Evolutionary conservation across 2,113 vertebrate genomes (phyloP).

Genomic region (Sterrhoptilus dennistouni): DNA sequence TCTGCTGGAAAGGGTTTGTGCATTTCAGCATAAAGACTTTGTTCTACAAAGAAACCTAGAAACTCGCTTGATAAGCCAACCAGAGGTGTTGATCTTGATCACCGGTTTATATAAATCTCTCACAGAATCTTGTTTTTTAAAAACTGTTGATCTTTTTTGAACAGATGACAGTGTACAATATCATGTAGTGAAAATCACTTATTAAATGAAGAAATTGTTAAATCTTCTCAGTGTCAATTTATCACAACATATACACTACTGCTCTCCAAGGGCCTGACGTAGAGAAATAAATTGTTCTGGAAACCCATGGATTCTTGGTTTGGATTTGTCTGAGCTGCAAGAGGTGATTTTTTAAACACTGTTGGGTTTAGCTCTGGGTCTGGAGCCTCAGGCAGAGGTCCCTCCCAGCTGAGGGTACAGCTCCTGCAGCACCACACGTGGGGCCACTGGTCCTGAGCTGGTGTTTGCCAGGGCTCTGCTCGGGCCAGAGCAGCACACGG

Average conservation of each 20-base stretch:
- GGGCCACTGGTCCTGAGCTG: neutral
- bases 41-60: constrained; percentile 58
- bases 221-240: constrained; percentile 71
- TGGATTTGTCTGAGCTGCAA: constrained; percentile 52
- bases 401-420: neutral
- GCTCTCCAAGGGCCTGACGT: constrained; percentile 34
- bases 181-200: constrained; percentile 79
- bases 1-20: constrained; percentile 29
- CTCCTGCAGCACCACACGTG: neutral
- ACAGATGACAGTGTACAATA: constrained; percentile 77
- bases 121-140: constrained; percentile 75
- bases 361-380: neutral
- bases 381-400: neutral
- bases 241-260: constrained; percentile 52
- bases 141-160: constrained; percentile 77
- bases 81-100: constrained; percentile 56
- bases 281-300: constrained; percentile 72
- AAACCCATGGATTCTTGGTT: constrained; percentile 32
- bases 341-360: neutral
- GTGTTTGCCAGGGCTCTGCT: neutral
- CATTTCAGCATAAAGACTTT: constrained; percentile 68
- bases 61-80: constrained; percentile 45
- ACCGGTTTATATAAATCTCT: constrained; percentile 73
- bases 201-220: constrained; percentile 81
- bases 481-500: accelerated